Base-by-base conservation (phyloP, 2,888 invertebrate genomes). In the Didymodactylos carnosus region DNA sequence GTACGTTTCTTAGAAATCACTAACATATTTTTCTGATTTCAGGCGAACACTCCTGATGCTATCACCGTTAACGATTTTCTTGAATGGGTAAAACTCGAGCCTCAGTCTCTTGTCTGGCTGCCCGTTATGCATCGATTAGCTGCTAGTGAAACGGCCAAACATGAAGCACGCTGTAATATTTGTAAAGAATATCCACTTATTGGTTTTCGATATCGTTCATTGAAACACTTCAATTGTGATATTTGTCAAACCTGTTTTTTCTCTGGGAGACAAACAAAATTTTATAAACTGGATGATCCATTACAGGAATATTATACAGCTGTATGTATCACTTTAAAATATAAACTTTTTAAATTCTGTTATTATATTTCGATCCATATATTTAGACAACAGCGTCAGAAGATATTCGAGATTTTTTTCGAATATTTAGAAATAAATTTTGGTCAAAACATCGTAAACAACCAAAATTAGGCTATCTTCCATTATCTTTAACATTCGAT, bases 211-310 rank as follows among this genome's bases (percentile, higher is more conserved):
- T 94, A 94, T 84, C 91, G 97, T 53, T 98, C 98, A 85, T 87
- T 98, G 79, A 94, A 94, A 83, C 98, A 98, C 85, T 97, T 98
- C 87, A 98, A 97, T 85, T 95, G 95, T 84, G 97, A 98, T 86
- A 93, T 97, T 91, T 97, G 97, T 86, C 97, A 98, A 87, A 90
- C 89, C 80, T 98, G 98, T 84, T 98, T 98, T 89, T 98, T 98
- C 87, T 91, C 91, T 79, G 97, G 97, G 35, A 88, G 92, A 76
- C 90, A 92, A 81, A 92, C 94, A 69, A 97, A 97, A 86, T 92
- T 91, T 82, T 98, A 98, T 85, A 98, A 97, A 84, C 79, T 85
- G 51, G 92, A 92, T 35, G 98, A 98, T 87, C 98, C 97, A 73
- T 97, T 98, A 94, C 95, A 98, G 83, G 98, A 98, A 83, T 98